phyloP scores from a whole-genome alignment of 2,113 vertebrate species.

The Dunckerocampus dactyliophorus region DNA sequence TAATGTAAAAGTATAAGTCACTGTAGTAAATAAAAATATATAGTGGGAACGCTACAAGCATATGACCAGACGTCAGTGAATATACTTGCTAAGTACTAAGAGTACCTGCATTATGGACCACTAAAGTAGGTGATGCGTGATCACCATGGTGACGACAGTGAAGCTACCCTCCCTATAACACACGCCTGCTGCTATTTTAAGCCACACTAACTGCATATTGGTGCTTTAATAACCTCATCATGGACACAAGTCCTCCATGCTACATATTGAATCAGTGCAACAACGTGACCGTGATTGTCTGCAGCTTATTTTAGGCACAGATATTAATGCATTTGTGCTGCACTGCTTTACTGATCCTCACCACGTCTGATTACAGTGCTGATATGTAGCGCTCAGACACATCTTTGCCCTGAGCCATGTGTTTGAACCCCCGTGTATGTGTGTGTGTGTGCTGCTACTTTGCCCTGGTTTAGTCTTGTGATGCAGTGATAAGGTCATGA shows the following conservation, averaged over 20 bases:
- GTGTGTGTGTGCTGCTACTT: constrained; percentile 14
- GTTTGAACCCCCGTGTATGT: constrained; percentile 14
- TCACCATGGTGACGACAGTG: constrained; percentile 1
- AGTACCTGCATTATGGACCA: background rate
- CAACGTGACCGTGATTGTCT: constrained; percentile 17
- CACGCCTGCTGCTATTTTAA: background rate
- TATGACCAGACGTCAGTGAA: no score
- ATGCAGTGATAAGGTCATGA: constrained; percentile 53
- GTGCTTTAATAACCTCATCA: constrained; percentile 23
- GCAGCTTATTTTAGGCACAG: constrained; percentile 23
- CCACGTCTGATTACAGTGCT: constrained; percentile 40
- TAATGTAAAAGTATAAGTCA: no score
- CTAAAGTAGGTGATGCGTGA: background rate
- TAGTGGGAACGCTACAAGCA: no score
- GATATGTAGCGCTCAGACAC: constrained; percentile 35
- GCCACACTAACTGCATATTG: background rate
- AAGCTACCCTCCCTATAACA: background rate
- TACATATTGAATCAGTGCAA: constrained; percentile 31
- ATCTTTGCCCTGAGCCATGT: constrained; percentile 36
- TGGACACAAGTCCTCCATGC: constrained; percentile 9
- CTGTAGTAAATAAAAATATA: no score
- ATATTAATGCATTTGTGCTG: constrained; percentile 38
- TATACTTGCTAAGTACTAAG: no score
- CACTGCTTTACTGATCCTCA: constrained; percentile 32
- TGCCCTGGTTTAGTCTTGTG: constrained; percentile 31